Conservation (phyloP, 2,113 vertebrate species). For the Phoxinus phoxinus region DNA sequence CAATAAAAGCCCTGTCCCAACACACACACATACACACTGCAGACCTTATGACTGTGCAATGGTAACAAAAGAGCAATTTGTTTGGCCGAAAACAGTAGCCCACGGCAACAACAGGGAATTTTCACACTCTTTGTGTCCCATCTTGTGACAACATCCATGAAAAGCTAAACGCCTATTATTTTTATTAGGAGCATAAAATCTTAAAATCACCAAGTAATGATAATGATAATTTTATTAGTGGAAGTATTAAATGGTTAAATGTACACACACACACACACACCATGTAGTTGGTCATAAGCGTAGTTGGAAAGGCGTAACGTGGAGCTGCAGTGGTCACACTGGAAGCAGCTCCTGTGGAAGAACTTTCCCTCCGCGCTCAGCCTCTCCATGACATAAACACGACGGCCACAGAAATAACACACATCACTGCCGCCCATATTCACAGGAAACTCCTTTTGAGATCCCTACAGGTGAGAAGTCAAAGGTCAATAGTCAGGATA, state of each 20-base stretch:
- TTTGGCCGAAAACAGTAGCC: not conserved
- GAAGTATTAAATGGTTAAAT: not conserved
- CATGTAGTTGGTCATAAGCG: constrained; percentile 79
- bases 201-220: not conserved
- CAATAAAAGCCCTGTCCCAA: constrained; percentile 45
- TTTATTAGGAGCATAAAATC: not conserved
- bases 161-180: not conserved
- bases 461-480: constrained; percentile 11
- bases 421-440: constrained; percentile 76
- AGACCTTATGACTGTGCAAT: constrained; percentile 54
- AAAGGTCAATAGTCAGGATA: constrained; percentile 2
- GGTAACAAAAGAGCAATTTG: constrained; percentile 32
- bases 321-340: constrained; percentile 83
- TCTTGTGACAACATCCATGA: constrained; percentile 24
- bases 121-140: not conserved
- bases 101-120: not conserved
- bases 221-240: not conserved
- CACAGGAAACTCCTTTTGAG: constrained; percentile 30
- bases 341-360: constrained; percentile 97
- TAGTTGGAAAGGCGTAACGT: constrained; percentile 83
- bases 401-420: constrained; percentile 89
- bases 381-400: constrained; percentile 94
- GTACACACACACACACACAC: constrained; percentile 64
- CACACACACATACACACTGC: constrained; percentile 4
- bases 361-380: constrained; percentile 92